Evolutionary conservation across 2,888 invertebrate species (phyloP).

Genomic region (Psylliodes chrysocephalus): DNA sequence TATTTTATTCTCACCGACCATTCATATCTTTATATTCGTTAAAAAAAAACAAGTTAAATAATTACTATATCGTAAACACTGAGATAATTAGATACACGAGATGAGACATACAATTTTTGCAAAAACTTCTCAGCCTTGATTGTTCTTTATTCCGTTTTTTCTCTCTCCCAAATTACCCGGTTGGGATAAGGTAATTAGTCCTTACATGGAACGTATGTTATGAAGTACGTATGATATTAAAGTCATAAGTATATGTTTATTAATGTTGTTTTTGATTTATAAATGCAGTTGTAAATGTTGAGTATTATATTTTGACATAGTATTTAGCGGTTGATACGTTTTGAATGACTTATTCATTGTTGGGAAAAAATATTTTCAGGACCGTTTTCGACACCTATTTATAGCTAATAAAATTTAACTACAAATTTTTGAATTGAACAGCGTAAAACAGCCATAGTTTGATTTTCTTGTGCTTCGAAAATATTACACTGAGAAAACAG

Average conservation of each 20-base stretch:
- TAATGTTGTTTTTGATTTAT: conserved; percentile 21
- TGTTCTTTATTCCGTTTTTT: conserved; percentile 33
- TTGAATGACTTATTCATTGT: conserved; percentile 16
- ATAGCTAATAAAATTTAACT: too few relatives aligned
- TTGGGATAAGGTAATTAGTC: conserved; percentile 29
- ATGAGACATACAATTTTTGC: conserved; percentile 30
- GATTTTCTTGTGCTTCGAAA: too few relatives aligned
- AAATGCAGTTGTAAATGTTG: conserved; percentile 17
- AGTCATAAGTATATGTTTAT: conserved; percentile 25
- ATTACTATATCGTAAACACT: conserved; percentile 13
- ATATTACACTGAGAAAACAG: too few relatives aligned
- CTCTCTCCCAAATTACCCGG: conserved; percentile 33
- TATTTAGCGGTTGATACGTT: conserved; percentile 15
- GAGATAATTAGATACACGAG: conserved; percentile 29
- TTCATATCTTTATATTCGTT: conserved; percentile 18
- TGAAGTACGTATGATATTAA: conserved; percentile 27
- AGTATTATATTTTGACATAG: conserved; percentile 10
- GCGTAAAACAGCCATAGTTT: too few relatives aligned
- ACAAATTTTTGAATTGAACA: too few relatives aligned
- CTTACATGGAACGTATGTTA: conserved; percentile 33
- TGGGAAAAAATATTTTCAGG: neutral
- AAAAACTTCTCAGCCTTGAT: conserved; percentile 38
- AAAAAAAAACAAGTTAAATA: neutral
- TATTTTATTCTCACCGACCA: conserved; percentile 22
- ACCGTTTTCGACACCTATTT: neutral